Evolutionary conservation across 23 tunicate genomes (phyloP).

Genomic region (Phallusia fumigata): DNA sequence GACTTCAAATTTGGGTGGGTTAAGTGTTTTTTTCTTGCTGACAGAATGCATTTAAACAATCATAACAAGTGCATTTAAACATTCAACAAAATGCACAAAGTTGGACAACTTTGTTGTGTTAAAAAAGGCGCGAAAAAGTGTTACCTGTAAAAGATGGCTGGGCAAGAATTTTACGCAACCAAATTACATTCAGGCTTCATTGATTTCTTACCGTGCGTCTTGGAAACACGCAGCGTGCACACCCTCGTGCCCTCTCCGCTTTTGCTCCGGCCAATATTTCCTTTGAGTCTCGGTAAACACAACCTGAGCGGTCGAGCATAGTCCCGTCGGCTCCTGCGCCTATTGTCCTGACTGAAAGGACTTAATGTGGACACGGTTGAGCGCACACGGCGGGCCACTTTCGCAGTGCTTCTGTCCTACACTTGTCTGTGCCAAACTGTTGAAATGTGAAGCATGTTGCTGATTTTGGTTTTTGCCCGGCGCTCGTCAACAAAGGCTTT

Average conservation of each 20-base stretch:
- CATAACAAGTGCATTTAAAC: no score
- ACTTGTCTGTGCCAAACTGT: background rate
- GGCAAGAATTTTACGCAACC: background rate
- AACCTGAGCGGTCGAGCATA: background rate
- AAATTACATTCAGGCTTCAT: background rate
- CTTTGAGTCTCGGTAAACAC: conserved; percentile 24
- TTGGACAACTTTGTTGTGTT: no score
- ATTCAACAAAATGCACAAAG: no score
- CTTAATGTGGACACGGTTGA: background rate
- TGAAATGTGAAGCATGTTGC: background rate
- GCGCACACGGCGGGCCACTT: background rate
- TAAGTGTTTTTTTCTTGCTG: no score
- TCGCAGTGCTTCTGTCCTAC: background rate
- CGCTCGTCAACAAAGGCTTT: no score
- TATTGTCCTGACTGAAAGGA: background rate
- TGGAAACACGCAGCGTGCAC: background rate
- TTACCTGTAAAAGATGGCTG: background rate
- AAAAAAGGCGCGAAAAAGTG: no score
- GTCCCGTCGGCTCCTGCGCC: background rate
- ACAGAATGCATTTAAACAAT: no score
- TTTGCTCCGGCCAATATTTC: background rate
- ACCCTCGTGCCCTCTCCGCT: conserved; percentile 3
- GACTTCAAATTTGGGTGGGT: no score
- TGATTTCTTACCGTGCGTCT: background rate
- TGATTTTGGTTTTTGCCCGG: no score